phyloP scores from a whole-genome alignment of 2,797 vertebrate genomes.

The Yasuhikotakia modesta region DNA sequence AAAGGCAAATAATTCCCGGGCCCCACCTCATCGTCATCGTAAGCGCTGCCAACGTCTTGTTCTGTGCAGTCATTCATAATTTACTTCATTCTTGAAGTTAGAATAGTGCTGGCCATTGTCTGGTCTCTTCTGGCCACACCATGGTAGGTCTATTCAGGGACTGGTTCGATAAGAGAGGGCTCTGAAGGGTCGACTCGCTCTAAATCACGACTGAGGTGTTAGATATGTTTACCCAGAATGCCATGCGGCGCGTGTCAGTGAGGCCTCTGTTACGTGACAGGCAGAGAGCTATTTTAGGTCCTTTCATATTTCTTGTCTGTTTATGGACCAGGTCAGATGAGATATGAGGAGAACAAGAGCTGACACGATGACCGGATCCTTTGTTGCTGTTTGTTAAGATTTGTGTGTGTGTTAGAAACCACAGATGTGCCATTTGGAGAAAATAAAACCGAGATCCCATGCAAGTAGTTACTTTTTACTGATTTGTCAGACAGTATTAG shows the following conservation, averaged over 20 bases:
- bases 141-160: background rate
- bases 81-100: constrained; percentile 69
- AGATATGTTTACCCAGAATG: constrained; percentile 24
- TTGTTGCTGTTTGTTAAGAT: constrained; percentile 2
- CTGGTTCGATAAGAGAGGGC: background rate
- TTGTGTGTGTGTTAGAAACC: background rate
- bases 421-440: background rate
- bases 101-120: constrained; percentile 66
- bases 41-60: constrained; percentile 64
- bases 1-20: constrained; percentile 68
- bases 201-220: background rate
- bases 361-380: background rate
- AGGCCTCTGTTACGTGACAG: constrained; percentile 8
- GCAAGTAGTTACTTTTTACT: background rate
- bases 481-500: background rate
- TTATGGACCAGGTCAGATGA: constrained; percentile 39
- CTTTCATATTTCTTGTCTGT: constrained; percentile 38
- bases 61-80: constrained; percentile 73
- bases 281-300: constrained; percentile 42
- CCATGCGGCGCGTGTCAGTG: background rate
- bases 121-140: constrained; percentile 55
- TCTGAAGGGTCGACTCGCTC: background rate
- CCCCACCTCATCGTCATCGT: constrained; percentile 62
- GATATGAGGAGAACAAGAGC: background rate
- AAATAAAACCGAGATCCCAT: background rate